A percentile compares a stretch with the other conserved stretches of the same genome.
Evolutionary conservation across 2,797 vertebrate genomes (phyloP).

Genomic region (Sandelia bainsii): DNA sequence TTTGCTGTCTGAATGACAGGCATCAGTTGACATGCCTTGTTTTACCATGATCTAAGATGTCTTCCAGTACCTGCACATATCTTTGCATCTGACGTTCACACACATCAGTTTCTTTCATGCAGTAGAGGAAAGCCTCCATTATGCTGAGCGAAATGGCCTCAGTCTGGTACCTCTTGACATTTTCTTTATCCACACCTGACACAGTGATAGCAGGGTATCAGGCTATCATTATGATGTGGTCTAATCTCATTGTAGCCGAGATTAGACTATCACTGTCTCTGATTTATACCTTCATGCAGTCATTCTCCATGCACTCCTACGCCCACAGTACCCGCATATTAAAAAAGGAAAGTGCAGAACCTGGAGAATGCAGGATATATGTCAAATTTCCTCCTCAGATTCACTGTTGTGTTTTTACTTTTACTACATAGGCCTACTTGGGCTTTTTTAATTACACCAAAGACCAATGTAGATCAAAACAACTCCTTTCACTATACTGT

Average conservation of each 20-base stretch:
- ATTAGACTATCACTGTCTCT: constrained; percentile 12
- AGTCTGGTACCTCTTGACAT: constrained; percentile 16
- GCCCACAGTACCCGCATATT: neutral
- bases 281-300: neutral
- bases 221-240: constrained; percentile 15
- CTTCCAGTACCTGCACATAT: neutral
- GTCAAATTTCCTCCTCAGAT: neutral
- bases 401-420: constrained; percentile 7
- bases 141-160: neutral
- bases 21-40: too few relatives aligned
- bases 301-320: neutral
- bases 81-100: neutral
- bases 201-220: constrained; percentile 11
- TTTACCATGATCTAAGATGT: too few relatives aligned
- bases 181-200: constrained; percentile 21
- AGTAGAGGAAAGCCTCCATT: neutral
- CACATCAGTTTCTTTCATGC: neutral
- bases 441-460: constrained; percentile 29
- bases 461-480: too few relatives aligned
- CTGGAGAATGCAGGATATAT: neutral
- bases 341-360: constrained; percentile 6
- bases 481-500: neutral
- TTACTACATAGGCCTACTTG: constrained; percentile 7
- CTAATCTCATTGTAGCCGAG: constrained; percentile 1
- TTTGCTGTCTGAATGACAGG: too few relatives aligned